Evolutionary conservation across 2,888 invertebrate species (phyloP).

Genomic region (Ornithoptera alexandrae): DNA sequence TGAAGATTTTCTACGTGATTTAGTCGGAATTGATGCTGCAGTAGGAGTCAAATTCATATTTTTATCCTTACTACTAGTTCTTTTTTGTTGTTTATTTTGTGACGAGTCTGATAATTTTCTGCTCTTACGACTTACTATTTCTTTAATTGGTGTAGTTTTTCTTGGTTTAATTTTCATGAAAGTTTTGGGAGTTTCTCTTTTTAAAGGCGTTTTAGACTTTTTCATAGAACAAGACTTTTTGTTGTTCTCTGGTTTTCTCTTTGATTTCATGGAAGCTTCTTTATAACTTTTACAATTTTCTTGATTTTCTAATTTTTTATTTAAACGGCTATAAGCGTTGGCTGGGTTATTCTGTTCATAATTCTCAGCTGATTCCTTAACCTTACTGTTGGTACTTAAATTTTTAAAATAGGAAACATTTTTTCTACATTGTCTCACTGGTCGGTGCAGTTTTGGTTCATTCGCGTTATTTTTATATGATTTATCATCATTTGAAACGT

Average conservation of each 20-base stretch:
- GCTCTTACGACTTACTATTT: slow-evolving; percentile 40
- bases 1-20: slow-evolving; percentile 74
- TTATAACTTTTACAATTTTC: slow-evolving; percentile 37
- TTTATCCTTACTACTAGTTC: slow-evolving; percentile 48
- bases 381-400: slow-evolving; percentile 39
- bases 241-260: slow-evolving; percentile 37
- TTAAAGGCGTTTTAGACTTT: slow-evolving; percentile 53
- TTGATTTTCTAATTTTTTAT: slow-evolving; percentile 36
- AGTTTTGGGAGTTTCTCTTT: slow-evolving; percentile 53
- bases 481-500: slow-evolving; percentile 34
- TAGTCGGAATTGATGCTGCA: slow-evolving; percentile 49
- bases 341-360: slow-evolving; percentile 47
- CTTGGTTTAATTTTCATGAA: slow-evolving; percentile 69
- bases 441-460: slow-evolving; percentile 46
- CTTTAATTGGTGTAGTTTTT: slow-evolving; percentile 58
- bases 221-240: slow-evolving; percentile 41
- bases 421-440: slow-evolving; percentile 68
- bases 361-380: slow-evolving; percentile 41
- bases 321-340: slow-evolving; percentile 43
- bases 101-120: slow-evolving; percentile 42
- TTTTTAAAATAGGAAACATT: slow-evolving; percentile 67
- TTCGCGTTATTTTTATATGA: slow-evolving; percentile 30
- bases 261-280: slow-evolving; percentile 38
- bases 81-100: slow-evolving; percentile 31
- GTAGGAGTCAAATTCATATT: slow-evolving; percentile 35